A percentile compares a stretch with the other conserved stretches of the same genome.
Conservation (phyloP, 2,113 vertebrate genomes). For the Isichthys henryi region DNA sequence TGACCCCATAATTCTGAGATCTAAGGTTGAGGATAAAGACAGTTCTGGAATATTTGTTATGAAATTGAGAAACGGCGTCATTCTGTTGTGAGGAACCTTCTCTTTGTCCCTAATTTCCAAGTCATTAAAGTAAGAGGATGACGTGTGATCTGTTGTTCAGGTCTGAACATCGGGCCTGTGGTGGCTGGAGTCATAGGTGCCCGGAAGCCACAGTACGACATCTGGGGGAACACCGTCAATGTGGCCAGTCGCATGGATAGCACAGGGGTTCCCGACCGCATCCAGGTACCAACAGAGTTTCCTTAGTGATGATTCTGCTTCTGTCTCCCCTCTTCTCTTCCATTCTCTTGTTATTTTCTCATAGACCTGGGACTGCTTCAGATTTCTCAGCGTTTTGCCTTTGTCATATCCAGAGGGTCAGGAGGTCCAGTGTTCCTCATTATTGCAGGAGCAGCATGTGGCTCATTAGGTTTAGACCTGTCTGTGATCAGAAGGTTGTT, state of each 20-base stretch:
- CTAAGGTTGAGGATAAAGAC: not conserved
- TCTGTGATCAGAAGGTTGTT: not conserved
- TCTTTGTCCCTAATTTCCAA: not conserved
- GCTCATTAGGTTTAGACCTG: not conserved
- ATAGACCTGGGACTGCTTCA: not conserved
- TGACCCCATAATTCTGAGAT: not conserved
- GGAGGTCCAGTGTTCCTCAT: not conserved
- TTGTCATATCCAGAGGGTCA: not conserved
- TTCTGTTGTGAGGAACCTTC: not conserved
- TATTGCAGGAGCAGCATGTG: not conserved
- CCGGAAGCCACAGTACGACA: conserved; percentile 88
- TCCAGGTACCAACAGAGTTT: conserved; percentile 65
- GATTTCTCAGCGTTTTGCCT: not conserved
- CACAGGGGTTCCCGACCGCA: conserved; percentile 84
- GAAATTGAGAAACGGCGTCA: not conserved
- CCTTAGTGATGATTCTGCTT: not conserved
- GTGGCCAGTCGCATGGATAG: conserved; percentile 96
- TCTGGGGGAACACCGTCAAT: conserved; percentile 95
- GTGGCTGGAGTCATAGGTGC: conserved; percentile 90
- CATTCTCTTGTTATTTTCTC: not conserved
- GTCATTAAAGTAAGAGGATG: not conserved
- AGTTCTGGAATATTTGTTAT: not conserved
- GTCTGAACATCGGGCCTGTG: conserved; percentile 89
- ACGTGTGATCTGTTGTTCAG: conserved; percentile 43
- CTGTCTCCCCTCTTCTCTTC: not conserved